phyloP scores from a whole-genome alignment of 2,113 vertebrate genomes.

The Rhinogobius similis region DNA sequence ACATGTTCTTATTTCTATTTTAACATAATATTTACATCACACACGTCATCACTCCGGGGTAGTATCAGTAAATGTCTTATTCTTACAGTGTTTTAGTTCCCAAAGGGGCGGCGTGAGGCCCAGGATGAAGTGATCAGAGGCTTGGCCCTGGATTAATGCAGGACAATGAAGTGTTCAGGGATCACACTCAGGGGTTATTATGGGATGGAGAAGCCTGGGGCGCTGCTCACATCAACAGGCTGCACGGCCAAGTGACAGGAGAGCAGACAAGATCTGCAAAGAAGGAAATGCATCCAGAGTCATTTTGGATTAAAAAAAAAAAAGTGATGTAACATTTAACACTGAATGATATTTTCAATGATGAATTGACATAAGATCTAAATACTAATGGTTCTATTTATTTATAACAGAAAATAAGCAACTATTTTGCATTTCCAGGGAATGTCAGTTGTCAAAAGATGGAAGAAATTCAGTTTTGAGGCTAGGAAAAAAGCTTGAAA shows the following conservation, averaged over 20 bases:
- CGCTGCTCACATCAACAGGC: neutral
- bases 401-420: no score
- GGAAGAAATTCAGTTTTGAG: no score
- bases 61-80: slow-evolving; percentile 34
- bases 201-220: neutral
- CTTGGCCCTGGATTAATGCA: slow-evolving; percentile 4
- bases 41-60: slow-evolving; percentile 43
- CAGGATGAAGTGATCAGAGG: slow-evolving; percentile 26
- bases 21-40: slow-evolving; percentile 35
- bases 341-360: no score
- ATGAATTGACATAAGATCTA: no score
- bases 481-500: no score
- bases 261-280: no score
- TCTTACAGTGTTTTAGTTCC: slow-evolving; percentile 46
- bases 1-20: slow-evolving; percentile 6
- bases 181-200: neutral
- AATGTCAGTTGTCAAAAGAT: no score
- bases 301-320: no score
- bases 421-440: no score
- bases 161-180: slow-evolving; percentile 15
- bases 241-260: neutral
- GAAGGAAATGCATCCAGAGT: no score
- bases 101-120: slow-evolving; percentile 19
- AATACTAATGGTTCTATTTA: no score
- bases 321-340: no score